phyloP scores from a whole-genome alignment of 2,888 invertebrate species.

The Gibbula magus region DNA sequence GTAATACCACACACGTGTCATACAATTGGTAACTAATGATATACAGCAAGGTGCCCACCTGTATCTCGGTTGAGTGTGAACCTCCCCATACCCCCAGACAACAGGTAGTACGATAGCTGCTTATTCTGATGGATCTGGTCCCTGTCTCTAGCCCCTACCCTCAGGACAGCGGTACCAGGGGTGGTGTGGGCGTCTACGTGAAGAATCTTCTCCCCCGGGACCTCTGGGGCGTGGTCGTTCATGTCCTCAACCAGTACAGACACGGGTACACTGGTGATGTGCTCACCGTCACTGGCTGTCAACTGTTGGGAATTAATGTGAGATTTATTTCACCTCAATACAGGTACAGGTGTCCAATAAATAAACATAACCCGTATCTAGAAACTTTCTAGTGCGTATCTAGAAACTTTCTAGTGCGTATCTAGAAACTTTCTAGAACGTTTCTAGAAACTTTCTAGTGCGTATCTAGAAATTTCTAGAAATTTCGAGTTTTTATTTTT shows the following conservation, averaged over 20 bases:
- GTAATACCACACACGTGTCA: too few species aligned
- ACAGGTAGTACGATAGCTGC: slow-evolving; percentile 23
- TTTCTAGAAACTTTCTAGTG: too few species aligned
- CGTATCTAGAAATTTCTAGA: too few species aligned
- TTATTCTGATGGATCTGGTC: slow-evolving; percentile 25
- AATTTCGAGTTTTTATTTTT: too few species aligned
- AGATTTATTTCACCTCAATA: too few species aligned
- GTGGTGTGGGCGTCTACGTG: not conserved
- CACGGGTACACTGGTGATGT: not conserved
- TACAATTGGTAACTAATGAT: too few species aligned
- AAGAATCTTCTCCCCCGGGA: not conserved
- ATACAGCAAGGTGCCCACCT: too few species aligned
- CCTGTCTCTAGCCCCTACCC: slow-evolving; percentile 17
- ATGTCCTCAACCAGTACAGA: slow-evolving; percentile 2
- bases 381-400: too few species aligned
- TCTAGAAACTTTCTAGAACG: too few species aligned
- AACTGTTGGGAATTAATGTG: not conserved
- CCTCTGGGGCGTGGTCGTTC: slow-evolving; percentile 23
- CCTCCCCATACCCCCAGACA: slow-evolving; percentile 29
- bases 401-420: too few species aligned
- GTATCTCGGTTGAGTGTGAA: slow-evolving; percentile 27
- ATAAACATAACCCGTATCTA: too few species aligned
- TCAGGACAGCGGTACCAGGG: not conserved
- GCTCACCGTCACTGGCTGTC: slow-evolving; percentile 7
- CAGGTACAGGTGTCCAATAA: too few species aligned